These are phyloP conservation scores for Eudemis profundana DNA, from an alignment of 2,888 invertebrate species.

Conservation along the genomic window DNA sequence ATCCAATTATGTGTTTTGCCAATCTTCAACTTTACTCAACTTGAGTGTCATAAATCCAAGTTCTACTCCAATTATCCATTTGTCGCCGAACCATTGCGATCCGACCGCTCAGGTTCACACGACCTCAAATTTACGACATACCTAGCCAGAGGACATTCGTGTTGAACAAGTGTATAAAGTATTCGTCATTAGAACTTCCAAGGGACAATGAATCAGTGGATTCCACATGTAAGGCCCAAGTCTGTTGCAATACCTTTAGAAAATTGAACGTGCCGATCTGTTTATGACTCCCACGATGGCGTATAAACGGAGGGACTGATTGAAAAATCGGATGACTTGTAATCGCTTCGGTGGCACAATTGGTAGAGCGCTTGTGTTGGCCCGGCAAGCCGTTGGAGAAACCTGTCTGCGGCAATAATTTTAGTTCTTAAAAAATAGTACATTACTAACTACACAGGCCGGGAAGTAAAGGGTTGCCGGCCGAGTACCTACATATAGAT, in stretches of 20 bases:
- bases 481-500: no score
- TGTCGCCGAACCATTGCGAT: conserved; percentile 11
- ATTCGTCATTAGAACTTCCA: conserved; percentile 7
- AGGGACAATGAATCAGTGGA: background rate
- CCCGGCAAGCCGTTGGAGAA: no score
- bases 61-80: conserved; percentile 31
- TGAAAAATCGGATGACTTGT: no score
- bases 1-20: conserved; percentile 28
- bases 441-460: no score
- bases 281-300: no score
- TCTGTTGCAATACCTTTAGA: background rate
- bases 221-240: background rate
- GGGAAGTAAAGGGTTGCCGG: no score
- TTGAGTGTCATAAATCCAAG: conserved; percentile 9
- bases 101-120: conserved; percentile 14
- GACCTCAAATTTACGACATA: conserved; percentile 31
- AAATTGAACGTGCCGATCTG: no score
- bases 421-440: no score
- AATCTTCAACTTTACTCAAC: conserved; percentile 4
- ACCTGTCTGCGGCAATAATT: no score
- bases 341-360: no score
- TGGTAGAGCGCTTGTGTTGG: no score
- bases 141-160: conserved; percentile 5
- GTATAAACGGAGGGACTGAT: no score
- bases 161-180: conserved; percentile 25